These are phyloP conservation scores for Dipus sagitta DNA, from an alignment of 2,797 vertebrate species.

Conservation along the genomic window DNA sequence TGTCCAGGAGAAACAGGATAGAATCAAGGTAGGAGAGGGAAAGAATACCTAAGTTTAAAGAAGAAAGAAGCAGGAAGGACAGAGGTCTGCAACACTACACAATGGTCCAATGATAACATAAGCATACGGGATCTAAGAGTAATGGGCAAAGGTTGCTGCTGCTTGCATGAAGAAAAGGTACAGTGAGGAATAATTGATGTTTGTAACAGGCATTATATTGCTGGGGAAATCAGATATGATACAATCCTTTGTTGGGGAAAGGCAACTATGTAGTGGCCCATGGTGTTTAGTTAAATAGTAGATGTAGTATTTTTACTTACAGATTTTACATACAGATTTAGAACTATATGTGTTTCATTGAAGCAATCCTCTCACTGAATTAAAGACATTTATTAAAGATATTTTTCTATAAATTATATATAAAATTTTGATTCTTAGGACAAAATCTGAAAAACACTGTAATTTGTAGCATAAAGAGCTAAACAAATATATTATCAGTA, in stretches of 20 bases:
- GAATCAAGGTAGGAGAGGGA: background rate
- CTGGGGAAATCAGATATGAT: background rate
- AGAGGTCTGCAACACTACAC: background rate
- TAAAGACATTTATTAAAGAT: constrained; percentile 23
- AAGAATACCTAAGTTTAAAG: background rate
- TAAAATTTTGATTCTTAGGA: constrained; percentile 50
- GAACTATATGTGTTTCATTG: background rate
- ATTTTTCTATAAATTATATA: constrained; percentile 22
- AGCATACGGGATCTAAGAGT: background rate
- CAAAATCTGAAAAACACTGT: constrained; percentile 16
- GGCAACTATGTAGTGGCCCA: background rate
- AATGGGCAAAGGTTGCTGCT: background rate
- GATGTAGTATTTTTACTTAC: background rate
- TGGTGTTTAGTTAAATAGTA: constrained; percentile 25
- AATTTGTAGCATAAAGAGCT: constrained; percentile 32
- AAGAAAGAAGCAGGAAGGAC: background rate
- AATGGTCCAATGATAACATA: background rate
- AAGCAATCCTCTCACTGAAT: constrained; percentile 28
- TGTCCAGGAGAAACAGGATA: background rate
- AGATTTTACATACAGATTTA: background rate
- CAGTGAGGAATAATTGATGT: background rate
- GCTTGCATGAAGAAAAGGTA: background rate
- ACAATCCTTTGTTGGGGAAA: background rate
- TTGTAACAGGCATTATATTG: background rate
- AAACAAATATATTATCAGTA: background rate